Conservation (phyloP, 1,140 invertebrate genomes). For the Agrilus planipennis region DNA sequence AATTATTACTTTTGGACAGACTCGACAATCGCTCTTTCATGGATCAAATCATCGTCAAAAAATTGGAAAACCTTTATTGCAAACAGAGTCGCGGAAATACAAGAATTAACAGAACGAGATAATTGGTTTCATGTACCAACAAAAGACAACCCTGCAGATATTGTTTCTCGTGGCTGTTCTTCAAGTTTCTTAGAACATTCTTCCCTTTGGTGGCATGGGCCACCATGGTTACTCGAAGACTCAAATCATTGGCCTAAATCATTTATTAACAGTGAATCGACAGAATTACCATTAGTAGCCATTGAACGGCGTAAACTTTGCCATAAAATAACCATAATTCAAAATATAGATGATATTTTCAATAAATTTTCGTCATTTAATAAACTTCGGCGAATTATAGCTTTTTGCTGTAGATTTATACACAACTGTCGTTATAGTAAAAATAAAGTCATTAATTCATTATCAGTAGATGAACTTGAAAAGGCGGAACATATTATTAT, state of each 20-base stretch:
- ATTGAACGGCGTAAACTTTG: too few relatives aligned
- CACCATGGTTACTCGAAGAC: too few relatives aligned
- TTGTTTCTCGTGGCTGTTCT: too few relatives aligned
- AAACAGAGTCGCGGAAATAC: conserved; percentile 25
- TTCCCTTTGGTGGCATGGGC: too few relatives aligned
- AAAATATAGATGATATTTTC: too few relatives aligned
- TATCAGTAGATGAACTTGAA: neutral
- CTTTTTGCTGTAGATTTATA: neutral
- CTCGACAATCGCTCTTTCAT: conserved; percentile 19
- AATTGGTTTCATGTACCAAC: conserved; percentile 9
- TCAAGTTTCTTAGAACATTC: too few relatives aligned
- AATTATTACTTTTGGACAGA: conserved; percentile 16
- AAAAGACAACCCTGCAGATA: conserved; percentile 24
- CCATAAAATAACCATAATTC: too few relatives aligned
- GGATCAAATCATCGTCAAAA: conserved; percentile 15
- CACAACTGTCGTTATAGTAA: neutral
- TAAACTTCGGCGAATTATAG: neutral
- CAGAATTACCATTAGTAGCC: too few relatives aligned
- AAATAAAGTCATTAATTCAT: neutral
- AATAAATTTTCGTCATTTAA: neutral
- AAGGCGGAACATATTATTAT: neutral
- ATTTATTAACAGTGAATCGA: too few relatives aligned
- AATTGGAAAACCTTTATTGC: conserved; percentile 21
- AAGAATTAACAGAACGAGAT: conserved; percentile 16
- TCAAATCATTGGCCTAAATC: too few relatives aligned